Evolutionary conservation across 2,797 vertebrate species (phyloP).

Genomic region (Myotis vivesi): DNA sequence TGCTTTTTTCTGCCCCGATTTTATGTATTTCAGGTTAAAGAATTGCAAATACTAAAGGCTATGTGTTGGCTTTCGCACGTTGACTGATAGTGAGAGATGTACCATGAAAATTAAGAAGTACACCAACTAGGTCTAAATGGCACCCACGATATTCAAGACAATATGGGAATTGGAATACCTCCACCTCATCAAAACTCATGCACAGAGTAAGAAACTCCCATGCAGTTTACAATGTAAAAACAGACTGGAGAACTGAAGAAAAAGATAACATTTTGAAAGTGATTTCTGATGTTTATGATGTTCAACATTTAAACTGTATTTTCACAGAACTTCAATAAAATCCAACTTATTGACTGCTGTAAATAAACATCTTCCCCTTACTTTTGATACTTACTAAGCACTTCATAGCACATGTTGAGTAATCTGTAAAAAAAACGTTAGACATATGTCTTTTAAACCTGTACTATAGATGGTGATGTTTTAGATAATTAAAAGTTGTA

Average conservation of each 20-base stretch:
- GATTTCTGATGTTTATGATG: constrained; percentile 4
- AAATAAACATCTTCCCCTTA: constrained; percentile 67
- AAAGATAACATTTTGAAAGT: neutral
- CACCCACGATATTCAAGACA: neutral
- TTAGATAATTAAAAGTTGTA: constrained; percentile 83
- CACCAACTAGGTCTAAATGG: constrained; percentile 12
- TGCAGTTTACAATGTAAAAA: constrained; percentile 25
- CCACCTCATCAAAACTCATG: neutral
- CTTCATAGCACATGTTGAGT: constrained; percentile 76
- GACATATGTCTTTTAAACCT: constrained; percentile 74
- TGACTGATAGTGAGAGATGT: neutral
- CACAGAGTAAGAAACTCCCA: constrained; percentile 33
- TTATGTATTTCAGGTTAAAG: constrained; percentile 42
- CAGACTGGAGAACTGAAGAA: neutral
- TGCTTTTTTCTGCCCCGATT: neutral
- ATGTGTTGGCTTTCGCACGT: neutral
- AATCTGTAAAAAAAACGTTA: constrained; percentile 75
- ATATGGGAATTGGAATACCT: neutral
- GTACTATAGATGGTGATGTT: constrained; percentile 37
- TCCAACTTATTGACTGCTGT: constrained; percentile 59
- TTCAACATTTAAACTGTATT: constrained; percentile 58
- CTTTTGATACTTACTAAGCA: constrained; percentile 76
- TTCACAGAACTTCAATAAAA: constrained; percentile 64
- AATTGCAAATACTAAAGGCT: neutral
- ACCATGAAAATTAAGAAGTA: neutral